Evolutionary conservation across 2,113 vertebrate genomes (phyloP).

Genomic region (Accipiter cooperii): DNA sequence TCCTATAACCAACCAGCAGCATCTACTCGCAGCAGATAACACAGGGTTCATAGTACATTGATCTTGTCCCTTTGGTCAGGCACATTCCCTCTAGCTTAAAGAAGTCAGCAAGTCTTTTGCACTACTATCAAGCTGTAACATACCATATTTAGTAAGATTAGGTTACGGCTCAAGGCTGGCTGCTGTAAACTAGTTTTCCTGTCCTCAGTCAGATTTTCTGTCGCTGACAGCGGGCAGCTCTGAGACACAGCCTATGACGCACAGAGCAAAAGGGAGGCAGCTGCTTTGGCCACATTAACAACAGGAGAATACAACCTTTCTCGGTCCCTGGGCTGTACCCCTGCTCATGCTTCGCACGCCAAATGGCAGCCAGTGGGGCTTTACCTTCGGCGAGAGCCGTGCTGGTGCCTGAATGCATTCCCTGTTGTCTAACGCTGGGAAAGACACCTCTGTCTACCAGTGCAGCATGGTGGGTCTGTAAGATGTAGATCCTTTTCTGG

Average conservation of each 20-base stretch:
- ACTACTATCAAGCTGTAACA: background rate
- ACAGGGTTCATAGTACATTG: too few species aligned
- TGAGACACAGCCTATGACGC: background rate
- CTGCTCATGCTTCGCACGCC: fast-evolving
- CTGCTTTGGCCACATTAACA: background rate
- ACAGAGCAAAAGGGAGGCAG: background rate
- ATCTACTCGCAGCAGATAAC: background rate
- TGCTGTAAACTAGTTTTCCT: background rate
- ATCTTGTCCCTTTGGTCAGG: background rate
- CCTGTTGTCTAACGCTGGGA: background rate
- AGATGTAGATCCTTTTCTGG: background rate
- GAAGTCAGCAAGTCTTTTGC: background rate
- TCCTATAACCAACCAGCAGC: background rate
- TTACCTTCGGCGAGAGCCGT: background rate
- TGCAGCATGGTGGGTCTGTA: too few species aligned
- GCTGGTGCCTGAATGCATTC: background rate
- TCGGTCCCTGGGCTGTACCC: background rate
- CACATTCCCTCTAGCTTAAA: background rate
- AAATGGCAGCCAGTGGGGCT: background rate
- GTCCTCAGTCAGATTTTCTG: background rate
- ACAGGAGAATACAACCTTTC: background rate
- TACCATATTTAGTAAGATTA: background rate
- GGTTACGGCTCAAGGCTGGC: background rate
- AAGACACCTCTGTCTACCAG: background rate
- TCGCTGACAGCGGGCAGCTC: background rate